Evolutionary conservation across 2,888 invertebrate species (phyloP), one percentile per base, ranked within the genome.

Genomic region (Acleris literana): DNA sequence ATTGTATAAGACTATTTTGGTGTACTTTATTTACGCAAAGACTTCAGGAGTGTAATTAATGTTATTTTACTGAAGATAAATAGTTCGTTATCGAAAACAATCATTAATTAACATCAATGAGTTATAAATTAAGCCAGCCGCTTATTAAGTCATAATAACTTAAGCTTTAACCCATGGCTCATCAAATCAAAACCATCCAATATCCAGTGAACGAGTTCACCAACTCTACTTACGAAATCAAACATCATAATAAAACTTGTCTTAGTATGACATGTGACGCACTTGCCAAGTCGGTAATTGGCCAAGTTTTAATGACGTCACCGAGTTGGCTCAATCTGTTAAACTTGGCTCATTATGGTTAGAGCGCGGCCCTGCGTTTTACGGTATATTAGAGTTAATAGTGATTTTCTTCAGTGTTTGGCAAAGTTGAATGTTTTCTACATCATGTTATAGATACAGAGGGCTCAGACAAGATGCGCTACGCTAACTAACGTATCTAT

Each of bases 271-370:
- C 70, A 70, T 68, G 70, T 69, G 71, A 73, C 71, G 70, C 70
- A 61, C 66, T 66, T 66, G 56, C 56, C 66, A 66, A 66, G 68
- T 69, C 66, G 62, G 70, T 75, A 78, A 78, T 76, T 76, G 78
- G 70, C 68, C 68, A 77, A 77, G 76, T 77, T 77, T 77, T 73
- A 78, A 77, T 70, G 74, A 77, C 66, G 54, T 56, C 63, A 54
- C 58, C 58, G 62, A 62, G 58, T 65, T 68, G 46, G 64, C 62
- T 59, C 68, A 63, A 68, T 65, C 68, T 60, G 63, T 63, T 68
- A 52, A 68, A 68, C 56, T 68, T 56, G 18, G 43, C 64, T 68
- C 68, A 64, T 63, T 68, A 59, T 52, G 64, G 49, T 46, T 56
- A 48, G 48, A 63, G 53, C 60, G 33, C 55, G 68, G 64, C 20